Percentiles rank a stretch among this genome's conserved stretches.
phyloP scores from a whole-genome alignment of 2,797 vertebrate species.

The Chelidonichthys spinosus region DNA sequence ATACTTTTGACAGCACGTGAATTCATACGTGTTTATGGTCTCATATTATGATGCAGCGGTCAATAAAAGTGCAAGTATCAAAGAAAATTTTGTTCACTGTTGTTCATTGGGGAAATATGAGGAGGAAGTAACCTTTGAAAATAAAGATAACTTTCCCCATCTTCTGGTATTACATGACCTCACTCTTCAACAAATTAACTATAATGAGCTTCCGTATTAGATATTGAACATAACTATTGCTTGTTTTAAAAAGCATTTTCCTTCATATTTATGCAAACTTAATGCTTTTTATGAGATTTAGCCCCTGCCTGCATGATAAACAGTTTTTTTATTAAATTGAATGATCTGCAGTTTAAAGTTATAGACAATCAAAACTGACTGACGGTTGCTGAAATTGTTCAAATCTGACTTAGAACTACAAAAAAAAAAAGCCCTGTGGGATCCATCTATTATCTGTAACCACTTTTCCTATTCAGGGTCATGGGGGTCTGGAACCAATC shows the following conservation, averaged over 20 bases:
- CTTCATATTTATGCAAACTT: slow-evolving; percentile 1
- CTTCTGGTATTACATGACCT: background rate
- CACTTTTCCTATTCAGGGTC: no score
- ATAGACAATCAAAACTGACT: background rate
- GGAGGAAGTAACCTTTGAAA: slow-evolving; percentile 39
- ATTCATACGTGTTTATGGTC: slow-evolving; percentile 14
- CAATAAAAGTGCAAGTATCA: slow-evolving; percentile 37
- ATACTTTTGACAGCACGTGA: background rate
- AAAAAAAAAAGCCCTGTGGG: no score
- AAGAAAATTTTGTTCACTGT: background rate
- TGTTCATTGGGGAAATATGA: slow-evolving; percentile 12
- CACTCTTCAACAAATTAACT: background rate
- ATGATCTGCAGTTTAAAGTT: background rate
- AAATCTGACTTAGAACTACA: no score
- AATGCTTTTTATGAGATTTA: background rate
- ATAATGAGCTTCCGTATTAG: slow-evolving; percentile 11
- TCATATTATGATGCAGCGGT: background rate
- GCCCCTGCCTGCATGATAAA: background rate
- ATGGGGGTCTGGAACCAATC: no score
- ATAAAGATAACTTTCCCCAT: slow-evolving; percentile 8
- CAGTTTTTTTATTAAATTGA: slow-evolving; percentile 5
- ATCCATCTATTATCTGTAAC: no score
- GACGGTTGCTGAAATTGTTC: background rate
- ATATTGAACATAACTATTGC: background rate
- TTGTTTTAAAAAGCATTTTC: background rate